Evolutionary conservation across 2,888 invertebrate genomes (phyloP), one percentile per base, ranked within the genome.

Genomic region (Melipona bicolor): DNA sequence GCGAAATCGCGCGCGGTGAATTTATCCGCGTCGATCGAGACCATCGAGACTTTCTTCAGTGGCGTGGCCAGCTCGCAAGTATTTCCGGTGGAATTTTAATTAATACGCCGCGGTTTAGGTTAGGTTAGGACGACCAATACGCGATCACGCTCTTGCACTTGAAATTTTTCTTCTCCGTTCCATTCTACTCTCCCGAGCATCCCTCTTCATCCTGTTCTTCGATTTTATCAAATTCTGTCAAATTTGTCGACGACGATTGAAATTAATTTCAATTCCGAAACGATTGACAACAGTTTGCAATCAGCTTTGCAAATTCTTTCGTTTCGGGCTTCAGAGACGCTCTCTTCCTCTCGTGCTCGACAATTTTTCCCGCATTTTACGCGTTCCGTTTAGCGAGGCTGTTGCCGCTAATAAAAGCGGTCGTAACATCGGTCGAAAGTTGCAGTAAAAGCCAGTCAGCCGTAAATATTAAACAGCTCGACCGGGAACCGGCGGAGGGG

Each of bases 11-110:
- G 56, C 9, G 32, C 43, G 67, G 65, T 78, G 76, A 79, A 85
- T 82, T 73, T 70, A 72, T 59, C 62, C 43, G 50, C n/a, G 21
- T 52, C 67, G 50, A n/a, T 36, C 32, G 54, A 77, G 43, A 4
- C n/a, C 9, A 43, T 17, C 65, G 65, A 36, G 27, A 27, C 27
- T 32, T 32, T 4, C 32, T 4, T 32, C 32, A 4, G 32, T 43
- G 61, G 49, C 9, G 21, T 59, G n/a, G 6, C 11, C 74, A 49
- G 17, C 71, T 69, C 75, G 79, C 76, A 87, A 91, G 88, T 91
- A 92, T 92, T 91, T 87, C 83, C 83, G 17, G 79, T 83, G 89
- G 91, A 92, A 92, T 92, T 92, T 93, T 92, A 92, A 93, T 93
- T 92, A 93, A 92, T 91, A 90, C 88, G 87, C 83, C 88, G 86